A percentile compares a stretch with the other conserved stretches of the same genome.
Evolutionary conservation across 2,113 vertebrate species (phyloP).

Genomic region (Megaceryle torquata): DNA sequence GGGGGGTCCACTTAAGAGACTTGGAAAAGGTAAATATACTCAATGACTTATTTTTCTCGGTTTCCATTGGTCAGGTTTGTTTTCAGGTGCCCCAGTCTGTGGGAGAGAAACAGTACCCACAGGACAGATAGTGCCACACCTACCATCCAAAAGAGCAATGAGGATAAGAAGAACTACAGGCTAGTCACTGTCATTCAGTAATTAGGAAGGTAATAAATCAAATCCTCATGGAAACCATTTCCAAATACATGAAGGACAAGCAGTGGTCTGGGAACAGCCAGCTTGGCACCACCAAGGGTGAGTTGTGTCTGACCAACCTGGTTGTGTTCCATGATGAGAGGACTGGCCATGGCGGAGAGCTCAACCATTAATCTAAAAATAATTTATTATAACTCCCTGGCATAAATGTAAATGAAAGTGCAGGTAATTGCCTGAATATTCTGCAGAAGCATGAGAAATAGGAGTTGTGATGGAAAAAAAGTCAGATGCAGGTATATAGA

Average conservation of each 20-base stretch:
- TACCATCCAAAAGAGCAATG: not conserved
- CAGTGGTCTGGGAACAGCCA: not conserved
- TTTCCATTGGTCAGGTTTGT: not conserved
- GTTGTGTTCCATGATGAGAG: not conserved
- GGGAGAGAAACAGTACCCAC: not conserved
- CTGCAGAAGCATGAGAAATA: not conserved
- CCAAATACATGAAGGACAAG: not conserved
- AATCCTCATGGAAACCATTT: not conserved
- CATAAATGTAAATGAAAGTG: not conserved
- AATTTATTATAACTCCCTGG: not conserved
- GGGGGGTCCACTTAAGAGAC: not conserved
- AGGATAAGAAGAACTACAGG: not conserved
- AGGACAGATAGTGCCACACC: not conserved
- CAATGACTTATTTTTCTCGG: not conserved
- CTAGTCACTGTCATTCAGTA: rapidly evolving
- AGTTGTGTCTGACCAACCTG: not conserved
- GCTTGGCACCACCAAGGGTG: not conserved
- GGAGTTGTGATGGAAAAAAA: not conserved
- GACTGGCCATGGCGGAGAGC: not conserved
- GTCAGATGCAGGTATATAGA: rapidly evolving
- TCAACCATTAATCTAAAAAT: not conserved
- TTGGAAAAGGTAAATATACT: not conserved
- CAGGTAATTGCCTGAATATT: not conserved
- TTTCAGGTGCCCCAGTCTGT: not conserved
- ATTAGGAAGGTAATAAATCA: not conserved